Evolutionary conservation across 2,888 invertebrate genomes (phyloP).

Genomic region (Aleiodes testaceus): DNA sequence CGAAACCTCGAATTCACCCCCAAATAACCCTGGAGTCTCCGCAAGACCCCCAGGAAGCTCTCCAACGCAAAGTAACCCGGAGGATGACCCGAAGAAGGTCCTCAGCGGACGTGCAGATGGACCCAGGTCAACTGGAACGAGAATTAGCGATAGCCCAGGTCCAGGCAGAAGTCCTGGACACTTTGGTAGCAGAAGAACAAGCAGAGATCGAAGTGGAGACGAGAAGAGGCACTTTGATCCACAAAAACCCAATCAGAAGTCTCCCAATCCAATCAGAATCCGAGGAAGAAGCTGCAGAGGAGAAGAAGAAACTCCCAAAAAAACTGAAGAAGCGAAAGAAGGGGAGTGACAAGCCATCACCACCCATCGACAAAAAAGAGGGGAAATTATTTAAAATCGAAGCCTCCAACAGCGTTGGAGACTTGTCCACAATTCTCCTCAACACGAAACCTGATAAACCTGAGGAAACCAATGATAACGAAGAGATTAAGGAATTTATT

Average conservation of each 20-base stretch:
- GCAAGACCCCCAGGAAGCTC: constrained; percentile 58
- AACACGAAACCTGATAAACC: no score
- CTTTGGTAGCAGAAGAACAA: constrained; percentile 68
- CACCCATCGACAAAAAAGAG: neutral
- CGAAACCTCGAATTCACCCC: constrained; percentile 38
- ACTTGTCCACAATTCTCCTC: constrained; percentile 64
- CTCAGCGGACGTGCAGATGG: constrained; percentile 65
- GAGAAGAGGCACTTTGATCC: constrained; percentile 59
- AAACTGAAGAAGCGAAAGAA: constrained; percentile 60
- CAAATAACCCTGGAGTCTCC: constrained; percentile 55
- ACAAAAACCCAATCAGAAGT: constrained; percentile 47
- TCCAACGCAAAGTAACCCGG: constrained; percentile 64
- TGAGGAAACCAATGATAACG: no score
- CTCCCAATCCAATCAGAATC: constrained; percentile 37
- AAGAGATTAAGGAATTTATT: constrained; percentile 67
- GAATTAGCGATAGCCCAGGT: constrained; percentile 66
- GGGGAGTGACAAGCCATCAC: constrained; percentile 49
- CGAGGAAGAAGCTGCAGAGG: constrained; percentile 35
- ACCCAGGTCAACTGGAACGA: constrained; percentile 63
- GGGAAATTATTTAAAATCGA: constrained; percentile 61
- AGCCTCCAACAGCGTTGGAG: constrained; percentile 67
- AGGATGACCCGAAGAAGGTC: constrained; percentile 67
- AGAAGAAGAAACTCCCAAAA: constrained; percentile 50
- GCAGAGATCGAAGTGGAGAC: constrained; percentile 67
- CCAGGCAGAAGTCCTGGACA: constrained; percentile 68